A percentile compares a stretch with the other conserved stretches of the same genome.
Evolutionary conservation across 2,797 vertebrate genomes (phyloP).

Genomic region (Crax fasciolata): DNA sequence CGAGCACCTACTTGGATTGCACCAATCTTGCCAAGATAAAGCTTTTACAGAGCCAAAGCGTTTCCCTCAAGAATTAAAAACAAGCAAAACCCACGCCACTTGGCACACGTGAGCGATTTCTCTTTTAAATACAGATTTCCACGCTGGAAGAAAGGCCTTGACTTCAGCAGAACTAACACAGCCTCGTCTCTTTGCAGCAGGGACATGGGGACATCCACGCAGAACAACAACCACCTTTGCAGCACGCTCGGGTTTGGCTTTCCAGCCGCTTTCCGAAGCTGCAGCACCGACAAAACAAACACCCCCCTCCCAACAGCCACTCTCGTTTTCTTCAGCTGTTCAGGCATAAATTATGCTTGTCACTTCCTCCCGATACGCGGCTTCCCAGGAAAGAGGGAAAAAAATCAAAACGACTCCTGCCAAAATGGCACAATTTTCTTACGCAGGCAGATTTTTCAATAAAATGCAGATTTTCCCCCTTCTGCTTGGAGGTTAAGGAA

Average conservation of each 20-base stretch:
- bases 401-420: slow-evolving; percentile 22
- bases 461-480: slow-evolving; percentile 11
- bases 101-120: not conserved
- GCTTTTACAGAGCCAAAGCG: slow-evolving; percentile 11
- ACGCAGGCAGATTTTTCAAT: slow-evolving; percentile 15
- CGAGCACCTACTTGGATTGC: not conserved
- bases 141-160: slow-evolving; percentile 1
- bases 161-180: not conserved
- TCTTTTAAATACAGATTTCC: not conserved
- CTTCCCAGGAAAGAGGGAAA: slow-evolving; percentile 35
- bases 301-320: slow-evolving; percentile 1
- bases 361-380: slow-evolving; percentile 53
- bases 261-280: slow-evolving; percentile 18
- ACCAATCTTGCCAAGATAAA: slow-evolving; percentile 36
- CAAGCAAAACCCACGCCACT: not conserved
- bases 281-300: slow-evolving; percentile 30
- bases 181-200: not conserved
- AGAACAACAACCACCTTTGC: not conserved
- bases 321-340: slow-evolving; percentile 62
- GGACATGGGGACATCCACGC: not conserved
- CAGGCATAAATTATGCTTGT: slow-evolving; percentile 67
- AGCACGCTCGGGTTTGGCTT: not conserved
- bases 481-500: not conserved
- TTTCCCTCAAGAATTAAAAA: slow-evolving; percentile 34
- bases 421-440: slow-evolving; percentile 48